Percentiles rank a stretch among this genome's conserved stretches.
These are phyloP conservation scores for Apotomis turbidana DNA, from an alignment of 2,888 invertebrate species.

Conservation along the genomic window DNA sequence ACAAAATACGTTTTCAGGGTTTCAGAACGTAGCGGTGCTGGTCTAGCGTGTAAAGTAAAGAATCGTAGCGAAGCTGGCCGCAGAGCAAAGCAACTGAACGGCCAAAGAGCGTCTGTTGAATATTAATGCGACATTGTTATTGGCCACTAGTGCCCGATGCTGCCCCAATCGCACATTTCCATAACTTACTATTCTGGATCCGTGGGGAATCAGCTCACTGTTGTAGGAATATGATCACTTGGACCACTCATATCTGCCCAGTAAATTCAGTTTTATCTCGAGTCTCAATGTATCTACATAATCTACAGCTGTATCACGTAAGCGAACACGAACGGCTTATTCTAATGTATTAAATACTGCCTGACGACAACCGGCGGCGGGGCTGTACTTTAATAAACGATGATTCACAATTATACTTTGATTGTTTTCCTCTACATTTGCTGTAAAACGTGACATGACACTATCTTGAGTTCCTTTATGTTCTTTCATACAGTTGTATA, in stretches of 20 bases:
- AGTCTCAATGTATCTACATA: constrained; percentile 57
- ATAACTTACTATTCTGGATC: constrained; percentile 83
- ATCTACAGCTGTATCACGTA: constrained; percentile 64
- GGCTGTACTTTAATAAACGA: constrained; percentile 1
- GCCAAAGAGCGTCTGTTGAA: constrained; percentile 80
- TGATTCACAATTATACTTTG: constrained; percentile 1
- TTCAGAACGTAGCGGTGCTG: constrained; percentile 11
- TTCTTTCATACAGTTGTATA: not conserved
- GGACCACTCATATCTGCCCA: constrained; percentile 69
- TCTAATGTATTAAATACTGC: not conserved
- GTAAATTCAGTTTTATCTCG: constrained; percentile 65
- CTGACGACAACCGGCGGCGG: not conserved
- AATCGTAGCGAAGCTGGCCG: constrained; percentile 69
- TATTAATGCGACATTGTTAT: constrained; percentile 84
- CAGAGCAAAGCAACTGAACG: constrained; percentile 66
- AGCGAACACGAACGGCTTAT: constrained; percentile 48
- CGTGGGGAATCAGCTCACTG: constrained; percentile 78
- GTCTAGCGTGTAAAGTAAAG: constrained; percentile 54
- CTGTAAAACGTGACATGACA: not conserved
- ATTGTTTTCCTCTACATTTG: constrained; percentile 4
- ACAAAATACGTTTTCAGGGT: constrained; percentile 15
- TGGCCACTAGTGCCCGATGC: constrained; percentile 81
- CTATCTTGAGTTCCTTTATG: not conserved
- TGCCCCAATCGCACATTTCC: constrained; percentile 83
- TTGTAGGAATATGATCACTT: constrained; percentile 76